Evolutionary conservation across 2,888 invertebrate species (phyloP).

Genomic region (Eumacrocentrus americanus): DNA sequence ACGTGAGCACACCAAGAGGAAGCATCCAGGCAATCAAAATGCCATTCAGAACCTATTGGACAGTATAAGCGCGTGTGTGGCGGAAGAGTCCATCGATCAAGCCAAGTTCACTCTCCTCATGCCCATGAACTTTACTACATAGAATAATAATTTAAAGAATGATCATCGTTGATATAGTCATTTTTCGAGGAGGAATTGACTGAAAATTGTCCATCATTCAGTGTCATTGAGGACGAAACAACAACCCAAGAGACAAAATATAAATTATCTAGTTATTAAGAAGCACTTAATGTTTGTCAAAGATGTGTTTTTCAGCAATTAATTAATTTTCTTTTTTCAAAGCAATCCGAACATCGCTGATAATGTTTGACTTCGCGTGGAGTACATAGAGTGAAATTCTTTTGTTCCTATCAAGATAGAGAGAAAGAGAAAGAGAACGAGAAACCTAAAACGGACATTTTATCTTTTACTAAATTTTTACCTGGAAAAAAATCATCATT

Average conservation of each 20-base stretch:
- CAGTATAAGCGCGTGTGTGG: conserved; percentile 53
- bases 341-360: conserved; percentile 3
- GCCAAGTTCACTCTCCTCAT: conserved; percentile 55
- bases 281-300: not conserved
- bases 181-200: not conserved
- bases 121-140: conserved; percentile 55
- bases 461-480: conserved; percentile 40
- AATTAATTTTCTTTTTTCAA: not conserved
- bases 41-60: conserved; percentile 55
- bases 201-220: not conserved
- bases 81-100: conserved; percentile 53
- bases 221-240: not conserved
- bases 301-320: not conserved
- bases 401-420: conserved; percentile 20
- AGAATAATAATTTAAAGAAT: conserved; percentile 27
- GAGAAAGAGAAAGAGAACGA: not conserved
- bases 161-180: no score
- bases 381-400: not conserved
- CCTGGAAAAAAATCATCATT: not conserved
- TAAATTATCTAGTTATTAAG: not conserved
- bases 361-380: conserved; percentile 1
- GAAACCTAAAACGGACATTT: conserved; percentile 33
- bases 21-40: conserved; percentile 52
- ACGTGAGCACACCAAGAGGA: conserved; percentile 57
- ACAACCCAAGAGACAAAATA: not conserved